Percentiles rank a stretch among this genome's conserved stretches.
Conservation (phyloP, 1,140 invertebrate genomes). For the Lethocerus indicus region DNA sequence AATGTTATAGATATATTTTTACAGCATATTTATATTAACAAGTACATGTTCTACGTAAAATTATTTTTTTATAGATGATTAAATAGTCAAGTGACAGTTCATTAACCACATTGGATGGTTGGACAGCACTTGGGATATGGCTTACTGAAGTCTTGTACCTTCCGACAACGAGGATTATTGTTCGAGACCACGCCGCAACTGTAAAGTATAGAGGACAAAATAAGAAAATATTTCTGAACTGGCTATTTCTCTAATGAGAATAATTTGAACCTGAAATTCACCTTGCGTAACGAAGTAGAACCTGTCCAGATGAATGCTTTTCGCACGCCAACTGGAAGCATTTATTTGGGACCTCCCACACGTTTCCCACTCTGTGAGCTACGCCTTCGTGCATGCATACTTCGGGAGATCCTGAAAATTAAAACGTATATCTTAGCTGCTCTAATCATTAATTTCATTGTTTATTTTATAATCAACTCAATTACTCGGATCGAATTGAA, state of each 20-base stretch:
- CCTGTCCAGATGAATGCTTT: not conserved
- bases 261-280: not conserved
- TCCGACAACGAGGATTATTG: not conserved
- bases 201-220: not conserved
- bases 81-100: too few relatives aligned
- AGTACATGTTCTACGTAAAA: too few relatives aligned
- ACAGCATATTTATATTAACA: too few relatives aligned
- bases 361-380: conserved; percentile 1
- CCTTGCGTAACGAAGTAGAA: not conserved
- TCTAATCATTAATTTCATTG: too few relatives aligned
- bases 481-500: too few relatives aligned
- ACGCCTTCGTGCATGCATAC: too few relatives aligned
- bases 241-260: not conserved
- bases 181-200: not conserved
- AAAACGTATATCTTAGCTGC: too few relatives aligned
- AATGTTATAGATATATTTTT: too few relatives aligned
- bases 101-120: too few relatives aligned
- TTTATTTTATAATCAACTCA: too few relatives aligned
- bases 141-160: not conserved
- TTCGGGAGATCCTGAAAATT: too few relatives aligned
- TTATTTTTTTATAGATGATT: too few relatives aligned
- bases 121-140: conserved; percentile 1
- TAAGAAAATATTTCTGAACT: not conserved
- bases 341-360: not conserved
- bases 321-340: not conserved